These are phyloP conservation scores for Orchesellides sinensis DNA, from an alignment of 2,888 invertebrate genomes.

Conservation along the genomic window DNA sequence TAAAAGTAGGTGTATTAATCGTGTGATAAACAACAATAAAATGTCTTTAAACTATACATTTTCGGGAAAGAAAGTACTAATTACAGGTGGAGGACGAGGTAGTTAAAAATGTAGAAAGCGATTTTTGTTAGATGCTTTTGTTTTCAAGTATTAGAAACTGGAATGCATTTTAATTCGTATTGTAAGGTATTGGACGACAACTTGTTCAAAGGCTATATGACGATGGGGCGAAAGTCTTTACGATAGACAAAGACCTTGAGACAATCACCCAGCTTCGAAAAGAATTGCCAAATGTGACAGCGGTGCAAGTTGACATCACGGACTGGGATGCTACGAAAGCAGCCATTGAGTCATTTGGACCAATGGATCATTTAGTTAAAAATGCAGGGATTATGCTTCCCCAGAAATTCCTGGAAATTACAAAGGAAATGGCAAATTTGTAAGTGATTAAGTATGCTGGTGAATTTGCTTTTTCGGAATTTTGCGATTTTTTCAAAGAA, in stretches of 20 bases:
- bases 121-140: background rate
- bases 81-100: background rate
- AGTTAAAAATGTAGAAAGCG: background rate
- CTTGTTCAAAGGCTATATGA: slow-evolving; percentile 27
- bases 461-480: background rate
- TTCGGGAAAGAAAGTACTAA: background rate
- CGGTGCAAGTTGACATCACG: slow-evolving; percentile 1
- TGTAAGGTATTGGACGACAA: slow-evolving; percentile 13
- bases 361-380: slow-evolving; percentile 25
- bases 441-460: background rate
- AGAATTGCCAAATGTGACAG: slow-evolving; percentile 21
- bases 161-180: background rate
- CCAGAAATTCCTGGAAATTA: background rate
- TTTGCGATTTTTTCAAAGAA: background rate
- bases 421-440: background rate
- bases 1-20: no score
- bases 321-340: slow-evolving; percentile 25
- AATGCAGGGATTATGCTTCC: slow-evolving; percentile 29
- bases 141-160: no score
- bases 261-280: background rate
- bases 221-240: slow-evolving; percentile 6
- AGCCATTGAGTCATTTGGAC: slow-evolving; percentile 19
- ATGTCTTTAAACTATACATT: slow-evolving; percentile 9
- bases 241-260: slow-evolving; percentile 14
- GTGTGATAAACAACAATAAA: background rate